These are phyloP conservation scores for Heliothis peltigera DNA, from an alignment of 2,888 invertebrate genomes.

Conservation along the genomic window DNA sequence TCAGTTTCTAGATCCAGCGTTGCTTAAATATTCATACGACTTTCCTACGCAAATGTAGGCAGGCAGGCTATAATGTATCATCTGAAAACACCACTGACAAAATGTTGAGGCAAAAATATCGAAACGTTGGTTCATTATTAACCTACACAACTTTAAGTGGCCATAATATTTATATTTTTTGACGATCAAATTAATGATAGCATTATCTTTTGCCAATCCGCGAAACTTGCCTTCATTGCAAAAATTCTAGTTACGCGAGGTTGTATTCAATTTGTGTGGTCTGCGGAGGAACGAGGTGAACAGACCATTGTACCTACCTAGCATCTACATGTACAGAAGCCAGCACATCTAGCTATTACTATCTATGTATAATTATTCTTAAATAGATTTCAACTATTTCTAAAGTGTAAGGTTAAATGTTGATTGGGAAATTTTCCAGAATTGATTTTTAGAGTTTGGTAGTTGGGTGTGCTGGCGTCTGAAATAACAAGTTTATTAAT, in stretches of 20 bases:
- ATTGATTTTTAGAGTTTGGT: too few species aligned
- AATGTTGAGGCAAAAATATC: constrained; percentile 15
- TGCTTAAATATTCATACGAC: neutral
- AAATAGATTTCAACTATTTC: too few species aligned
- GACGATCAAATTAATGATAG: constrained; percentile 42
- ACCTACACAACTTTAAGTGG: constrained; percentile 59
- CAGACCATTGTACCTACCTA: neutral
- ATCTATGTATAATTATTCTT: too few species aligned
- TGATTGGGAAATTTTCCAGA: too few species aligned
- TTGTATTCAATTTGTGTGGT: constrained; percentile 14
- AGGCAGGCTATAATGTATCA: constrained; percentile 27
- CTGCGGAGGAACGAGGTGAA: neutral
- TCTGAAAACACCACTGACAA: constrained; percentile 25
- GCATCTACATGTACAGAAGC: too few species aligned
- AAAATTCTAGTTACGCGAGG: constrained; percentile 31
- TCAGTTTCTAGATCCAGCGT: neutral
- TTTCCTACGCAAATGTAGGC: neutral
- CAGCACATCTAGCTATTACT: too few species aligned
- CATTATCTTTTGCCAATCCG: constrained; percentile 59
- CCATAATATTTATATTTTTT: constrained; percentile 68
- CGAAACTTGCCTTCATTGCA: constrained; percentile 66
- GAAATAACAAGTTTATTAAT: neutral
- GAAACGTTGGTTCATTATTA: constrained; percentile 24
- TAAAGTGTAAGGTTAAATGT: too few species aligned
- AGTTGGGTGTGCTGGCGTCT: too few species aligned